Base-by-base conservation (phyloP, 2,888 invertebrate genomes). In the Mesochorus sp. region DNA sequence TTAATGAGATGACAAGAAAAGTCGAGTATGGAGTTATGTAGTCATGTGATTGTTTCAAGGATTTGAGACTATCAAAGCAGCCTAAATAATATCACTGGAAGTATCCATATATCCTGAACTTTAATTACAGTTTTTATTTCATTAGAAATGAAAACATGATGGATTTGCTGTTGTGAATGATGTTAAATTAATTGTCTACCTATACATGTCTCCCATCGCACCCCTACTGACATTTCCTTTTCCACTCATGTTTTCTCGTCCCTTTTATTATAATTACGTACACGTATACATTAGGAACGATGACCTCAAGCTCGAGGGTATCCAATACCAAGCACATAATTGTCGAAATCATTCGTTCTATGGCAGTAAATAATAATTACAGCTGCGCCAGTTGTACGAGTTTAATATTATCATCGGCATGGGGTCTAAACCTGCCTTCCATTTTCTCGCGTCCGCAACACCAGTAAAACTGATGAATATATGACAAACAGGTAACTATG, bases 131-230 rank as follows among this genome's bases (percentile, higher is more conserved):
- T 14, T 21, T 39, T 34, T 1, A 42, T 12, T 31, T 5, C 17
- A 44, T 42, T 44, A 53, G 12, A 31, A 53, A 44, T 42, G 26
- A 51, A 3, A 17, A 10, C 39, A 39, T 14, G 1, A n/a, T 10
- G 24, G 24, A 6, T 34, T 14, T 26, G 14, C 10, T 51, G 26
- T 26, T 73, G 73, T 73, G 76, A 80, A 75, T 80, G 75, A 80
- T 81, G 66, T 80, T 44, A 44, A 71, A 78, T 83, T 80, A 80
- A 81, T 79, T 70, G 72, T 44, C 55, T 51, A 47, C 34, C 34
- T 37, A 49, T 24, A 34, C 12, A 37, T 31, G 24, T 74, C 67
- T 61, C 76, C 72, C 78, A 76, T 62, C 66, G 8, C 14, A 1
- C 44, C 44, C 6, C 26, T 19, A 42, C 42, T 34, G 39, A 10